These are phyloP conservation scores for Yponomeuta cagnagella DNA, from an alignment of 2,888 invertebrate species.

Conservation along the genomic window DNA sequence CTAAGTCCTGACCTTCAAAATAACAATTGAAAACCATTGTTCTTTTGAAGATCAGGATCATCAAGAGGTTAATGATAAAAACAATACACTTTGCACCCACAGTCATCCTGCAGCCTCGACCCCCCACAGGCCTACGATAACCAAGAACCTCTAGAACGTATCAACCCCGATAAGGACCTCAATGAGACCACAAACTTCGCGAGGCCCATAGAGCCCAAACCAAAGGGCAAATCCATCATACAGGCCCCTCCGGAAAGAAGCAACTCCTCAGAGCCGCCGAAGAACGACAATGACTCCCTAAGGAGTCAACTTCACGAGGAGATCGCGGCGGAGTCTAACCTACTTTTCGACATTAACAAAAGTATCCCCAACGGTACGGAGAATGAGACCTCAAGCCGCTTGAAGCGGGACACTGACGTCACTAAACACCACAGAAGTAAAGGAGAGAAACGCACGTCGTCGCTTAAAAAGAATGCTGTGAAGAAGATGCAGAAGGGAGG, in stretches of 20 bases:
- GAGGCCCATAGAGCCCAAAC: conserved; percentile 37
- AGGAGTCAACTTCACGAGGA: conserved; percentile 46
- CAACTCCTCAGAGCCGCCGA: conserved; percentile 41
- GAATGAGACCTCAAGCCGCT: conserved; percentile 16
- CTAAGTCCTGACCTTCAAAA: no score
- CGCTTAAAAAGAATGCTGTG: not conserved
- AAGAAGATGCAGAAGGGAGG: not conserved
- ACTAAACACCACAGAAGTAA: not conserved
- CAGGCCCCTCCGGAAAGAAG: conserved; percentile 50
- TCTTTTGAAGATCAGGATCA: no score
- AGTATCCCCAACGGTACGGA: conserved; percentile 37
- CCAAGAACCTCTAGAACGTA: conserved; percentile 52
- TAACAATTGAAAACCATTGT: no score
- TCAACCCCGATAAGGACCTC: conserved; percentile 51
- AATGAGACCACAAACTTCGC: conserved; percentile 47
- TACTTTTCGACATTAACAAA: conserved; percentile 43
- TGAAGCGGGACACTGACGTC: conserved; percentile 20
- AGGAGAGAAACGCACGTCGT: not conserved
- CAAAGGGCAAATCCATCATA: conserved; percentile 48
- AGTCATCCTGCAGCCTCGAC: conserved; percentile 62
- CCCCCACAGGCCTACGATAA: conserved; percentile 59
- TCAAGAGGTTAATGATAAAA: no score
- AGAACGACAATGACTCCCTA: conserved; percentile 45
- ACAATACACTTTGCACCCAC: conserved; percentile 13
- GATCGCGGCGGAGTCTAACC: conserved; percentile 48